phyloP scores from a whole-genome alignment of 1,140 invertebrate genomes.

The Onthophagus taurus region DNA sequence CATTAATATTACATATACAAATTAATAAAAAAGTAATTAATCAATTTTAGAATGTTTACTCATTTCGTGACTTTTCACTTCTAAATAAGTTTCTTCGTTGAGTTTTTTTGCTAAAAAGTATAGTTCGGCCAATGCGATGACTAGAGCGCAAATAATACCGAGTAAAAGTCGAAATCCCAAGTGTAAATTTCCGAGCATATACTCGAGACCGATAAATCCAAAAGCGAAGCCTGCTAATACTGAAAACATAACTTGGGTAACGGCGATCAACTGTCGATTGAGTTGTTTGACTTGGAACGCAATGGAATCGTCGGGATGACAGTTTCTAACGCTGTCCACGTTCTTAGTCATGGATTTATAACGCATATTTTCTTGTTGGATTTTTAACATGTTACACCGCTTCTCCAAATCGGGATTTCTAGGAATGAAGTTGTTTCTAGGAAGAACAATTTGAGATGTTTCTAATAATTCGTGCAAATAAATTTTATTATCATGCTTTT shows the following conservation, averaged over 20 bases:
- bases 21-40: conserved; percentile 14
- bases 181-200: conserved; percentile 64
- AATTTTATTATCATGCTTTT: conserved; percentile 31
- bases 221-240: conserved; percentile 74
- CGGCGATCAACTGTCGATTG: conserved; percentile 72
- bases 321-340: conserved; percentile 54
- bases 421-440: conserved; percentile 56
- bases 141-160: conserved; percentile 69
- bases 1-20: too few relatives aligned
- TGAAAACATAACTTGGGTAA: conserved; percentile 72
- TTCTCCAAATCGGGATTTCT: conserved; percentile 71
- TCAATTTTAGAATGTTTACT: conserved; percentile 18
- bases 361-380: conserved; percentile 60
- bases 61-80: conserved; percentile 12
- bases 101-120: conserved; percentile 79
- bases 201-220: conserved; percentile 71
- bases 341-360: conserved; percentile 75
- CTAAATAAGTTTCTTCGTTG: conserved; percentile 45
- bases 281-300: conserved; percentile 76
- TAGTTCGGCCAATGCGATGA: conserved; percentile 76
- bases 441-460: conserved; percentile 53
- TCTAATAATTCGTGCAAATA: conserved; percentile 63
- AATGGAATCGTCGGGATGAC: conserved; percentile 64
- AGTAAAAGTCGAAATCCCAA: conserved; percentile 73
- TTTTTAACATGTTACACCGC: conserved; percentile 59